phyloP scores from a whole-genome alignment of 2,113 vertebrate species.

The Antechinus stuartii region DNA sequence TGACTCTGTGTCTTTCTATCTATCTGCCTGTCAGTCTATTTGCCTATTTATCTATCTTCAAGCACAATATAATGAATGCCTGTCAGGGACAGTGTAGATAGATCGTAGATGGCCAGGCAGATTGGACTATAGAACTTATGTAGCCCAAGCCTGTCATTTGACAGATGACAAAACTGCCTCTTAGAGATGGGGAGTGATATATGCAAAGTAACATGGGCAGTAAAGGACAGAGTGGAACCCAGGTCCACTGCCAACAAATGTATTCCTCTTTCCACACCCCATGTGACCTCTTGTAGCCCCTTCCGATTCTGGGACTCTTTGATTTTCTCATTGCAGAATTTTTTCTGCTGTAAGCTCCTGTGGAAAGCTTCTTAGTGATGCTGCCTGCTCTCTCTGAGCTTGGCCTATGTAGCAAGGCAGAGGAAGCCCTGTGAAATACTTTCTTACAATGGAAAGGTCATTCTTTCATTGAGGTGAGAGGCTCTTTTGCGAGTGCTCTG shows the following conservation, averaged over 20 bases:
- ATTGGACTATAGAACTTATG: background rate
- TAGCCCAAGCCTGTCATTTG: background rate
- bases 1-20: too few species aligned
- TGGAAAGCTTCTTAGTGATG: background rate
- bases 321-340: background rate
- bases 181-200: background rate
- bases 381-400: background rate
- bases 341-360: background rate
- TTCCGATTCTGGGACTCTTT: background rate
- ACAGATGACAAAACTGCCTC: background rate
- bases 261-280: background rate
- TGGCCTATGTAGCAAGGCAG: background rate
- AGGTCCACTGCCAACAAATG: background rate
- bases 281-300: background rate
- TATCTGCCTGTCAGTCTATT: too few species aligned
- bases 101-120: background rate
- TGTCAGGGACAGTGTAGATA: background rate
- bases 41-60: background rate
- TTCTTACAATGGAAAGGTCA: background rate
- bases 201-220: too few species aligned
- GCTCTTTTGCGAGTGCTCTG: background rate
- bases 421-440: background rate
- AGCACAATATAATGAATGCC: background rate
- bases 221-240: too few species aligned
- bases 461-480: background rate